Conservation (phyloP, 2,888 invertebrate genomes). For the Platycnemis pennipes region DNA sequence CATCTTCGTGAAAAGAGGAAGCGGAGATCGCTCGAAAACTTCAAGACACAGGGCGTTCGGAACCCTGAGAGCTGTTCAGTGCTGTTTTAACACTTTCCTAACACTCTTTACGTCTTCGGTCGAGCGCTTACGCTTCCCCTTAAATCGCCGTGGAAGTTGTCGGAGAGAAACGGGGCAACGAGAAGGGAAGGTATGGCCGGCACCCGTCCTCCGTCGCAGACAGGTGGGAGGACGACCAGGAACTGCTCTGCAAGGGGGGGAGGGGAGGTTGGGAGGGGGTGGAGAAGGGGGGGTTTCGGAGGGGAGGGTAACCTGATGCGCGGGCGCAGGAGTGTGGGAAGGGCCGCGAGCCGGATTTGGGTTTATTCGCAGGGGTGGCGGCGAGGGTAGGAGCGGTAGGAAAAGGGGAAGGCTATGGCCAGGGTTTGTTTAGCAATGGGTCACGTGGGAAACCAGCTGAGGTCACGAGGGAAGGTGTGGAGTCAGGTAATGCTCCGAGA, state of each 20-base stretch:
- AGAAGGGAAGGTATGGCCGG: background rate
- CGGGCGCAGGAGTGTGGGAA: slow-evolving; percentile 26
- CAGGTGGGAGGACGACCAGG: slow-evolving; percentile 7
- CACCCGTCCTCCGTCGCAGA: slow-evolving; percentile 5
- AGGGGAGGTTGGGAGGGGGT: background rate
- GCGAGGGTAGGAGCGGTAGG: background rate
- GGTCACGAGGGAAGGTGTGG: background rate
- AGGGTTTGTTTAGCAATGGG: background rate
- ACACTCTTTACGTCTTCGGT: background rate
- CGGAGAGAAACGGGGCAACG: background rate
- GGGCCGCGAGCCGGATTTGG: background rate
- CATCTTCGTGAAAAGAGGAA: background rate
- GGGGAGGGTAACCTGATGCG: slow-evolving; percentile 14
- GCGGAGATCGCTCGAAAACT: background rate
- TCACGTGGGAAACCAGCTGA: slow-evolving; percentile 27
- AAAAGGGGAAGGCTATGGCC: background rate
- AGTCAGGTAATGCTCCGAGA: too few relatives aligned
- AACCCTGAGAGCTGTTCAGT: too few relatives aligned
- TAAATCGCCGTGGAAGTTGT: background rate
- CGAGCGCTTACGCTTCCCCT: background rate
- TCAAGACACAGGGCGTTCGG: too few relatives aligned
- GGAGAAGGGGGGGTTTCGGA: background rate
- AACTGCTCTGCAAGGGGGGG: background rate
- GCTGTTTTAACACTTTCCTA: too few relatives aligned
- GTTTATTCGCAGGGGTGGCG: background rate